A percentile compares a stretch with the other conserved stretches of the same genome.
Evolutionary conservation across 2,797 vertebrate genomes (phyloP).

Genomic region (Peromyscus aztecus): DNA sequence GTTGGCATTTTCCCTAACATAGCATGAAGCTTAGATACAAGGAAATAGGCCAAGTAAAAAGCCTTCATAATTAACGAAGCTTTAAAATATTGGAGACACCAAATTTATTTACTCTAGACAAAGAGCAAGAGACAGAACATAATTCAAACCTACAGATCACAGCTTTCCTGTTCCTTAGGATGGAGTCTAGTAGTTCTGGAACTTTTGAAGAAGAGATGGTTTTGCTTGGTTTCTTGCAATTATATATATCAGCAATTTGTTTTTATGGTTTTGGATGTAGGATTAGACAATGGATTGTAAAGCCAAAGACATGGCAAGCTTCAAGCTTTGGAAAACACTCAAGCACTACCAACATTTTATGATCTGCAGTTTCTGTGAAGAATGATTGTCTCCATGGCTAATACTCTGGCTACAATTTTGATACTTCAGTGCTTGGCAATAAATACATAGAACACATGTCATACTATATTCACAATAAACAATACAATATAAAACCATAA

Average conservation of each 20-base stretch:
- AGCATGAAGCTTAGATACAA: not conserved
- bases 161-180: not conserved
- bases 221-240: not conserved
- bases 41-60: not conserved
- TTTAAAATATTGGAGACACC: not conserved
- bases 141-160: not conserved
- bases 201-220: not conserved
- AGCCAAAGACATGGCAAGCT: not conserved
- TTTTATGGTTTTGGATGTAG: not conserved
- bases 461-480: not conserved
- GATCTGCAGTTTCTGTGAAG: not conserved
- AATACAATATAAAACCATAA: not conserved
- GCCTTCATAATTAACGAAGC: not conserved
- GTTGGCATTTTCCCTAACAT: not conserved
- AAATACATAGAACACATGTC: not conserved
- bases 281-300: not conserved
- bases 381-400: not conserved
- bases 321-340: not conserved
- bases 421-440: not conserved
- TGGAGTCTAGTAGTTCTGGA: not conserved
- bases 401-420: not conserved
- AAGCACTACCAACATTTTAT: constrained; percentile 7
- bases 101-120: not conserved
- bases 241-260: not conserved
- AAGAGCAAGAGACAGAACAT: not conserved